A percentile compares a stretch with the other conserved stretches of the same genome.
Evolutionary conservation across 37 sponge, comb jelly and placozoan species (phyloP).

Genomic region (Crambe crambe): DNA sequence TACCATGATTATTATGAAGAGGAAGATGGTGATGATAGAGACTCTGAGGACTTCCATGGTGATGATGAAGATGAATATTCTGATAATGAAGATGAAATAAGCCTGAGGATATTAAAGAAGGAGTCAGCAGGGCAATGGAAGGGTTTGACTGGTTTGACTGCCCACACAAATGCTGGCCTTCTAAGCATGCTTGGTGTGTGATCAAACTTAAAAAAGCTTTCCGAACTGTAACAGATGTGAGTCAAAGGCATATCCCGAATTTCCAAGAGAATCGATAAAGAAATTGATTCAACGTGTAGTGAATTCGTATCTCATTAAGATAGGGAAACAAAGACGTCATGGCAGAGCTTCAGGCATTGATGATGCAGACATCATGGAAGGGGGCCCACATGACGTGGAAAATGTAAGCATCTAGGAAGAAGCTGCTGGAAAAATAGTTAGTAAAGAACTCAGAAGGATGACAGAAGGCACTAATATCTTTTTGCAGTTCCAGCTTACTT

Average conservation of each 20-base stretch:
- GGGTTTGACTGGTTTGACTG: conserved; percentile 36
- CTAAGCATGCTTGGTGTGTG: conserved; percentile 43
- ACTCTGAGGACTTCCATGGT: not conserved
- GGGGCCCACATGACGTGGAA: no score
- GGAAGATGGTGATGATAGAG: no score
- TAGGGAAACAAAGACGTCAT: not conserved
- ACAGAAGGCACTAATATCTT: no score
- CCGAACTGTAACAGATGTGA: conserved; percentile 39
- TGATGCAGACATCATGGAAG: not conserved
- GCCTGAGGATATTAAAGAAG: not conserved
- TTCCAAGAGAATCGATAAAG: conserved; percentile 10
- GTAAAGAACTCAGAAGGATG: no score
- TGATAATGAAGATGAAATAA: not conserved
- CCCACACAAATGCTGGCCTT: conserved; percentile 15
- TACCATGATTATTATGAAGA: no score
- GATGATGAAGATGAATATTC: not conserved
- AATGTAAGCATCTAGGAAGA: no score
- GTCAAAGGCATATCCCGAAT: not conserved
- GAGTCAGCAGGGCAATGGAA: no score
- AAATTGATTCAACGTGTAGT: conserved; percentile 40
- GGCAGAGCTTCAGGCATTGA: not conserved
- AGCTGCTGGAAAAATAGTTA: no score
- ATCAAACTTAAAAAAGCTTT: conserved; percentile 19
- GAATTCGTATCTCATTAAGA: conserved; percentile 6
- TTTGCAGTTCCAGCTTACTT: no score